phyloP scores from a whole-genome alignment of 2,797 vertebrate species.

The Pterois miles region DNA sequence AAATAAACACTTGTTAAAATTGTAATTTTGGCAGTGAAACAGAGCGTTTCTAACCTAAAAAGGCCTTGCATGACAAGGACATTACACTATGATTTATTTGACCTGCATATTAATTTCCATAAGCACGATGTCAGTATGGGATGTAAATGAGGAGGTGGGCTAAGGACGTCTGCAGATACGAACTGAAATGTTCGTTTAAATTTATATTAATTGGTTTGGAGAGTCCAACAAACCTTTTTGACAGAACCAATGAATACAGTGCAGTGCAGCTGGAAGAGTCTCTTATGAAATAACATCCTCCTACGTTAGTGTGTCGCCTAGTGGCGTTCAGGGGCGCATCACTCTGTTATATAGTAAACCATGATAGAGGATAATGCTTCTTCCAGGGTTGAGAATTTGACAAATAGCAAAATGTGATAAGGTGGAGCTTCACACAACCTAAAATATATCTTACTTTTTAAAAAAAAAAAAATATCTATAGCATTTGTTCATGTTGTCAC shows the following conservation, averaged over 20 bases:
- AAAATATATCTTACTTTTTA: not conserved
- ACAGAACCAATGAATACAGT: conserved; percentile 21
- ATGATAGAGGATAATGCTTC: not conserved
- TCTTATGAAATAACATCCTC: conserved; percentile 20
- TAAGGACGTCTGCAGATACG: not conserved
- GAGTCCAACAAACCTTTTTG: conserved; percentile 10
- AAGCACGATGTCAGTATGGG: not conserved
- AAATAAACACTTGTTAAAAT: not conserved
- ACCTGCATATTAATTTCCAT: conserved; percentile 47
- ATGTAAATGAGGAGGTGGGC: conserved; percentile 30
- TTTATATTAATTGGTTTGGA: conserved; percentile 11
- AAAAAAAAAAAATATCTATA: not conserved
- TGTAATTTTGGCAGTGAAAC: not conserved
- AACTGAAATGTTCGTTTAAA: conserved; percentile 13
- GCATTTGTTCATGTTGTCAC: not conserved
- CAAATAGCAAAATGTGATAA: not conserved
- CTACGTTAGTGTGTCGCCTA: conserved; percentile 46
- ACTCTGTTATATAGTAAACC: not conserved
- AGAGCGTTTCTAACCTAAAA: conserved; percentile 5
- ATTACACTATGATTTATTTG: conserved; percentile 50
- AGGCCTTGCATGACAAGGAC: conserved; percentile 23
- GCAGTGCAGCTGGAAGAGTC: conserved; percentile 3
- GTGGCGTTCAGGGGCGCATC: conserved; percentile 25
- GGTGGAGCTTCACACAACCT: not conserved
- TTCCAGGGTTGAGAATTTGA: not conserved